Conservation (phyloP, 2,797 vertebrate genomes). For the Rhinella marina region DNA sequence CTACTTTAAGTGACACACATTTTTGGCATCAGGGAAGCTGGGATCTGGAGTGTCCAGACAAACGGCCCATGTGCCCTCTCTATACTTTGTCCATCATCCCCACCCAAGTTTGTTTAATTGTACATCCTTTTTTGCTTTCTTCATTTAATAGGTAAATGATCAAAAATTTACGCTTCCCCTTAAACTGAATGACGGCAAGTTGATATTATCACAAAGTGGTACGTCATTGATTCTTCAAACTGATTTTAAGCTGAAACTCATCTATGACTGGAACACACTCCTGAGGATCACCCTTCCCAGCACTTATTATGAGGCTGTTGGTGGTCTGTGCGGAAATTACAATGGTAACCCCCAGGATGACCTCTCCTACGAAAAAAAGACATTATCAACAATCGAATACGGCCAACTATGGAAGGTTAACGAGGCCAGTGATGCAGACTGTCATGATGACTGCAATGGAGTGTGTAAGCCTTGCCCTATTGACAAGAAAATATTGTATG, state of each 20-base stretch:
- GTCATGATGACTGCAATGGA: slow-evolving; percentile 64
- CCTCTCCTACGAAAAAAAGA: slow-evolving; percentile 62
- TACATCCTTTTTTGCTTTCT: neutral
- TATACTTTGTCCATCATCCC: neutral
- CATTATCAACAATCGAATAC: slow-evolving; percentile 68
- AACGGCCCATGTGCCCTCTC: neutral
- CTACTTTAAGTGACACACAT: neutral
- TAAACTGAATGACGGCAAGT: slow-evolving; percentile 64
- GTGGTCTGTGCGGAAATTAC: slow-evolving; percentile 74
- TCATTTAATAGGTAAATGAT: slow-evolving; percentile 69
- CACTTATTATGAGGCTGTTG: slow-evolving; percentile 68
- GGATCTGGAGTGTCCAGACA: neutral
- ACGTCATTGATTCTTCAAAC: slow-evolving; percentile 68
- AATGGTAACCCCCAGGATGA: slow-evolving; percentile 70
- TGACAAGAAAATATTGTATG: neutral
- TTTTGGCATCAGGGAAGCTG: neutral
- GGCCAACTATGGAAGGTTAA: slow-evolving; percentile 69
- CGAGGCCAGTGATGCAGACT: slow-evolving; percentile 60
- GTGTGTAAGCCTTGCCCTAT: neutral
- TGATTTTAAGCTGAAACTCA: slow-evolving; percentile 71
- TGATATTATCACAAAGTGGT: slow-evolving; percentile 70
- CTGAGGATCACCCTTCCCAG: slow-evolving; percentile 69
- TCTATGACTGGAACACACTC: slow-evolving; percentile 66
- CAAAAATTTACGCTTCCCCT: slow-evolving; percentile 66
- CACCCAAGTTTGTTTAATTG: neutral